Base-by-base conservation (phyloP, 2,888 invertebrate genomes). In the Alloscopus bannaensis region DNA sequence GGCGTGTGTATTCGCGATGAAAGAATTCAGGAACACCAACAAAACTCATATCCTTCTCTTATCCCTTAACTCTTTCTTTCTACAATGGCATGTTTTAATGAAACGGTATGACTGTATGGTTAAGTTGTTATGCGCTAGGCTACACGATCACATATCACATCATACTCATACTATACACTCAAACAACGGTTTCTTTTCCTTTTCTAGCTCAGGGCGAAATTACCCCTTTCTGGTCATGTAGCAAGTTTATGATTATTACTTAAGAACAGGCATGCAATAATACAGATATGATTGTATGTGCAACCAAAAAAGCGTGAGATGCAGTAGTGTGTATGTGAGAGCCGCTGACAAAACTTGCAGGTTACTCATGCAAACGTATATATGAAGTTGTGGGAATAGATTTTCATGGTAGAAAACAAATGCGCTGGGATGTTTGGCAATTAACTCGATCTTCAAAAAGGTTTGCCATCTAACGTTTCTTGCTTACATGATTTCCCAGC, bases 181-280 rank as follows among this genome's bases (percentile, higher is more conserved):
- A 59, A n/a, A n/a, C 59, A 59, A 59, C 59, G 59, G 59, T 59
- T 59, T 59, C 59, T 59, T 59, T 59, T 59, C 59, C 59, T 59
- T 59, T 59, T 59, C 59, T 59, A 59, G 59, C 59, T 59, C 59
- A 59, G 59, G 59, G 59, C 59, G 18, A 59, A 59, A 31, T 59
- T 59, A 59, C 20, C 59, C 59, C 59, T 59, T 59, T 29, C 59
- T 59, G 59, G 59, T 59, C 59, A 31, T 59, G 59, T 13, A 59
- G 59, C 59, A 29, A 31, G 29, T 31, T 59, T 59, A 59, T 59
- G 59, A 59, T 47, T 47, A 36, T 36, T 36, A 47, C 47, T 47
- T 47, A 47, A 47, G 47, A n/a, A 47, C 18, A 47, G 6, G 47
- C n/a, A 47, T n/a, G 47, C 47, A 47, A 3, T n/a, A 13, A 18